A percentile compares a stretch with the other conserved stretches of the same genome.
Evolutionary conservation across 2,113 vertebrate genomes (phyloP).

Genomic region (Tylochromis polylepis): DNA sequence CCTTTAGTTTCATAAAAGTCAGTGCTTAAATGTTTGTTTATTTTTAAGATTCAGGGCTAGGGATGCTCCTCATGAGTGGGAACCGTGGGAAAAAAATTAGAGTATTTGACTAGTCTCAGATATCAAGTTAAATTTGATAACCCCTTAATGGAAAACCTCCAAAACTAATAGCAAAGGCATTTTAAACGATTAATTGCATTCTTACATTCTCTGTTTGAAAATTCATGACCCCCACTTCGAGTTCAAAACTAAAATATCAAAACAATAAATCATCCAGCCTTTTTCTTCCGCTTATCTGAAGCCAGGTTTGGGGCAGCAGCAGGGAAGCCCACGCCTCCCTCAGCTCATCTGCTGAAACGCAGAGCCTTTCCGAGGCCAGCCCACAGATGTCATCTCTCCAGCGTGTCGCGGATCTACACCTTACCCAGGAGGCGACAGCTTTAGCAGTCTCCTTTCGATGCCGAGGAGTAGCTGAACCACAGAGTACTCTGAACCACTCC

Average conservation of each 20-base stretch:
- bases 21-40: rapidly evolving
- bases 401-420: too few species aligned
- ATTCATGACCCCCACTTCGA: neutral
- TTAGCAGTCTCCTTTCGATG: rapidly evolving
- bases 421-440: neutral
- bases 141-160: neutral
- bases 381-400: neutral
- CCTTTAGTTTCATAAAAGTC: neutral
- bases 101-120: neutral
- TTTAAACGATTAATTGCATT: neutral
- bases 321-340: neutral
- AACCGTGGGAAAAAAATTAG: rapidly evolving
- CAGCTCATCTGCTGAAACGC: rapidly evolving
- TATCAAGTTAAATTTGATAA: neutral
- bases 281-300: neutral
- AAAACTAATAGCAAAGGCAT: neutral
- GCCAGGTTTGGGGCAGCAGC: neutral
- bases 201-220: neutral
- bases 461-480: neutral
- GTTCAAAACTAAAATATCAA: neutral
- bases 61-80: too few species aligned
- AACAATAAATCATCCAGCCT: rapidly evolving
- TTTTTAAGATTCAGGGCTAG: rapidly evolving
- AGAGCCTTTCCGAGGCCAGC: neutral
- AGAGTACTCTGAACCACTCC: neutral